Base-by-base conservation (phyloP, 23 tunicate genomes). In the Diplosoma virens region DNA sequence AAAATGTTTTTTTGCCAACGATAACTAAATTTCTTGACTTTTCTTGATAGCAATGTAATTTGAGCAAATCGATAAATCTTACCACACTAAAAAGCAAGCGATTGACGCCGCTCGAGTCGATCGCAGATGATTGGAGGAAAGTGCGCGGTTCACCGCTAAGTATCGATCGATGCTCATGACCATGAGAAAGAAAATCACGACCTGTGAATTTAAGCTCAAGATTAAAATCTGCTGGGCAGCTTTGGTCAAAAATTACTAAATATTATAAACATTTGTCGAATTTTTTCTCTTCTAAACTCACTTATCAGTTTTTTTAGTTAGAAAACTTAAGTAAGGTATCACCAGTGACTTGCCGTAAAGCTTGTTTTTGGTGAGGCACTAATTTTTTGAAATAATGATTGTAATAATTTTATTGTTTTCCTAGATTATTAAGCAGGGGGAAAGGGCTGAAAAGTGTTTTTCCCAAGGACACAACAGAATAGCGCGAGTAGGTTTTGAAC, bases 141-240 rank as follows among this genome's bases (percentile, higher is more conserved):
- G 60, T 2, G 87, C 87, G 45, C 41, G 46, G 32, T 82, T 71
- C 0, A 82, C 81, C 2, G 87, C 79, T 0, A 82, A 53, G 33
- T 28, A 82, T 1, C 87, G 87, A 30, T 82, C 87, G 47, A 82
- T 82, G 75, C 87, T 82, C 75, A 82, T 82, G 75, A 82, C 81
- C 87, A 82, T 82, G 0, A 82, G 64, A 65, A 82, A 82, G 30
- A 82, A 54, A 41, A 66, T 33, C 30, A 79, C 76, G 29, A 82
- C 81, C 87, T 82, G 68, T 22, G 66, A 66, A 58, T 17, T 14
- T 14, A 58, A 6, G 20, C 7, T 21, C 22, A 9, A 9, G 52
- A 9, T 45, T 45, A 9, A 9, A 45, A 45, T 16, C 16, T 45
- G 11, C 14, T 45, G 16, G 16, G 14, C 11, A 45, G 11, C 16